Base-by-base conservation (phyloP, 2,113 vertebrate genomes). In the Rhadina sibilatrix region DNA sequence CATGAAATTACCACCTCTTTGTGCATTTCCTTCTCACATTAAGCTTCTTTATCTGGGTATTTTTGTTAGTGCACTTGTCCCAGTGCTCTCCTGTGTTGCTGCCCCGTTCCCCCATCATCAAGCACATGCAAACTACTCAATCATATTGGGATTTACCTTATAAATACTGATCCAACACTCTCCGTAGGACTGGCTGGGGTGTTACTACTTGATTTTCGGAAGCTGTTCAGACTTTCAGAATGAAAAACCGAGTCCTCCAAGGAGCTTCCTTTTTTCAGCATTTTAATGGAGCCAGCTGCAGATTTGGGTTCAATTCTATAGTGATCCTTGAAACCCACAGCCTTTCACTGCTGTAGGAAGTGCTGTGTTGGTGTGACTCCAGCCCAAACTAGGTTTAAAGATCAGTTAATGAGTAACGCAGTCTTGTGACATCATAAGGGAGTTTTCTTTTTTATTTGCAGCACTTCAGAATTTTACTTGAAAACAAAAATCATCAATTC, bases 381-480 rank as follows among this genome's bases (percentile, higher is more conserved):
- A 90, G 86, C 76, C 93, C 72, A 71, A 82, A 53, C 89, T 50
- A 74, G 72, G 28, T 83, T 94, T 89, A 76, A 13, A 83, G 83
- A 38, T 74, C 65, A 57, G 97, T 98, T 98, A 98, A 98, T 98
- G 93, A 98, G 96, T 98, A 98, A 98, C 94, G 0, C 59, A 25
- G 54, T 93, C 56, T 72, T 66, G 65, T 94, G 93, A 93, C 86
- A 66, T 96, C 91, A 94, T 60, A 89, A 88, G 44, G 23, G 53
- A 24, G 28, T 90, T 90, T 96, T 96, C 57, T 76, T 87, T 83
- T 76, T 87, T 93, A 57, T 65, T 44, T 13, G 24, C 49, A 80
- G 61, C 59, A 49, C 74, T 95, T 83, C 71, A 27, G 65, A 89
- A 25, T 13, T 54, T 91, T 77, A 35, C 27, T 49, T 89, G 66